Base-by-base conservation (phyloP, 2,888 invertebrate genomes). In the Autographa gamma region DNA sequence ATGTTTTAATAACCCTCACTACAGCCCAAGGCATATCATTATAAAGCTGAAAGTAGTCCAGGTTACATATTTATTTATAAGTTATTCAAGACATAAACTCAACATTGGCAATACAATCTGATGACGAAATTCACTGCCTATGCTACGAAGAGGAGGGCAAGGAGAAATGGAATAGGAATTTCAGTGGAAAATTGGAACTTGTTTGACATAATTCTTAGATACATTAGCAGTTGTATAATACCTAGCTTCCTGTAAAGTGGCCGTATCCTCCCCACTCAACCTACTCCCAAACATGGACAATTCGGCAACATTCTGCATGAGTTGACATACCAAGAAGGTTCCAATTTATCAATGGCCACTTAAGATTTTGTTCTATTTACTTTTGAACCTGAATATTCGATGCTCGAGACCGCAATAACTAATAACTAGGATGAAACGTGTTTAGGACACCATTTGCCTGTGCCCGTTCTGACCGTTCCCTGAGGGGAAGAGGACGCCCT, bases 401-500 rank as follows among this genome's bases (percentile, higher is more conserved):
- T 67, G 64, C 70, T 77, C 72, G 77, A 74, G 77, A 78, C 62
- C 71, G 69, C 63, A 77, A 61, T 34, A 54, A 18, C 34, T 68
- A 65, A 63, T 2, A 58, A 76, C 62, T 72, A 72, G 58, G 19
- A 60, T 71, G 72, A 16, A 54, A 70, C 60, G 48, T 71, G 73
- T 82, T 92, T 95, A 95, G 76, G 95, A 94, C 54, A 95, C 93
- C 93, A 95, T 93, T 86, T 93, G 93, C 88, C 93, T 89, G 86
- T 94, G 93, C 43, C 91, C 92, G 76, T 93, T 94, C 72, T 91
- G 93, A n/a, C 92, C 92, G 81, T 91, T 96, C 66, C 91, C 91
- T 74, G 94, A 90, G 60, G 95, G 95, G 92, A 98, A 98, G 9
- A 99, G 96, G 11, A 99, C 98, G 25, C 99, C 99, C 94, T 99